Conservation (phyloP, 2,113 vertebrate species). For the Ochotona curzoniae region DNA sequence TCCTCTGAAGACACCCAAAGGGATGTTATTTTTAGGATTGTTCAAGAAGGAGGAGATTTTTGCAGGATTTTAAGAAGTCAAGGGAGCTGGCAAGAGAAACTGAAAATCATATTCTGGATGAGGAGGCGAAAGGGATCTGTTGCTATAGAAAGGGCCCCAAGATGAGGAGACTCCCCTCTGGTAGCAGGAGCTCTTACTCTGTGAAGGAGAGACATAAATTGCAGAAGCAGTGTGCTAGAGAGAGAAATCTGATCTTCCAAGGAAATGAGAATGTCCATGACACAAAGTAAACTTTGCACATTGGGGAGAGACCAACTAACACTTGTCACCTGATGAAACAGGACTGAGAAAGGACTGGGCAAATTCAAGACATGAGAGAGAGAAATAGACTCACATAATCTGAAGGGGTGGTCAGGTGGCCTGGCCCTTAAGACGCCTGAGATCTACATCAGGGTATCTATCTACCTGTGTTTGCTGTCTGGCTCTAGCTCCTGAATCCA, state of each 20-base stretch:
- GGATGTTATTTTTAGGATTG: not conserved
- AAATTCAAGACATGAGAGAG: not conserved
- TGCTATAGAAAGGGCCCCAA: not conserved
- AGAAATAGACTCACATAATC: not conserved
- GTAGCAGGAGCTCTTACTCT: not conserved
- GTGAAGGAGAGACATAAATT: not conserved
- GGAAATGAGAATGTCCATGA: not conserved
- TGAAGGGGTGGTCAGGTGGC: no score
- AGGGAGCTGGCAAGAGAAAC: not conserved
- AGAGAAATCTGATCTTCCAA: constrained; percentile 1
- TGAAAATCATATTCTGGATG: not conserved
- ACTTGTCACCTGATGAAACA: constrained; percentile 6
- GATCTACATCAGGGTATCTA: no score
- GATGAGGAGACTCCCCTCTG: not conserved
- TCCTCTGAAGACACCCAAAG: not conserved
- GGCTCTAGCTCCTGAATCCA: no score
- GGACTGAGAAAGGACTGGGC: not conserved
- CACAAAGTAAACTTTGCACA: not conserved
- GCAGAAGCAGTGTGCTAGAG: not conserved
- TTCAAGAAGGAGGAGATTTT: not conserved
- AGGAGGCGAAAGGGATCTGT: not conserved
- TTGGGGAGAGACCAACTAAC: not conserved
- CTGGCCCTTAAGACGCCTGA: no score
- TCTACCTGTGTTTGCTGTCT: no score
- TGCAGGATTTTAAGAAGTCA: not conserved